Base-by-base conservation (phyloP, 2,888 invertebrate genomes). In the Meghimatium bilineatum region DNA sequence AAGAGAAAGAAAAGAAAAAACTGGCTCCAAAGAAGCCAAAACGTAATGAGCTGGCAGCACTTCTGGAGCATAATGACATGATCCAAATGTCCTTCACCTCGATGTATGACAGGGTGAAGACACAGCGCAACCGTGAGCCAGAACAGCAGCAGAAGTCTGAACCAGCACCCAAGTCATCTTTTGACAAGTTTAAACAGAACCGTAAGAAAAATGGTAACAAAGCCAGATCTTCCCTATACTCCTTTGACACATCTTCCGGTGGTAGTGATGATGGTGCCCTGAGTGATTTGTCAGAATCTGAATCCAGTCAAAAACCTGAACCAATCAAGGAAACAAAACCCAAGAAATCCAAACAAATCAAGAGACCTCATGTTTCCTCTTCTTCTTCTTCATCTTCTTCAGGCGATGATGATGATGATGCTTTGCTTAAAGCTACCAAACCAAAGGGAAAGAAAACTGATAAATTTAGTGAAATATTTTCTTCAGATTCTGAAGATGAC, bases 81-180 rank as follows among this genome's bases (percentile, higher is more conserved):
- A 82, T 87, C 85, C 85, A 60, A 85, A 88, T 83, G 88, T 88
- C 85, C 83, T 98, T 97, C 92, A 97, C 98, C 85, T 98, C 98
- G 20, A 99, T 99, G 98, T 99, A 99, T 93, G 98, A 98, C 93
- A 98, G 98, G 88, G 92, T 93, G 29, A 93, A 93, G 85, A 86
- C 92, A 20, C 86, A 92, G 44, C 91, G 92, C 23, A 90, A 83
- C 56, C 66, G 83, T n/a, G 83, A 83, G n/a, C 72, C 83, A 38
- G 83, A 83, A 14, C 38, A 3, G 12, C 81, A 74, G 32, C 82
- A 76, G 0, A 82, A 82, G 87, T 52, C 88, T 87, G 71, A 89
- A 80, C 89, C 88, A 66, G 87, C 82, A 17, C 88, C 87, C 71
- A 87, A 88, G 78, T 89, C 89, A 82, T 87, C 88, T 78, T 83